Conservation (phyloP, 1,140 invertebrate genomes). For the Drosophila carrolli region DNA sequence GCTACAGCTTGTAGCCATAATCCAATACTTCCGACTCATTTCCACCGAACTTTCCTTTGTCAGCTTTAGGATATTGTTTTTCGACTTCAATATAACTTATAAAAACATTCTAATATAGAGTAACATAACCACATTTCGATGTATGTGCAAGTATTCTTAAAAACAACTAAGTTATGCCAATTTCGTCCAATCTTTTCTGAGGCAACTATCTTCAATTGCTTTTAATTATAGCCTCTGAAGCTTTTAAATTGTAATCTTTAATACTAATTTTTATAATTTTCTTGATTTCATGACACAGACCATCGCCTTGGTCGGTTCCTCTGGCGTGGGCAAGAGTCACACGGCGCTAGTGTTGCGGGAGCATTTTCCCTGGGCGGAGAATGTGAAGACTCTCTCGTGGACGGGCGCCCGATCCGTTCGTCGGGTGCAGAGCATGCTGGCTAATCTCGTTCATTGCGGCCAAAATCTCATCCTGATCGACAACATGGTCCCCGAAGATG, state of each 20-base stretch:
- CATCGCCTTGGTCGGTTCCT: conserved; percentile 17
- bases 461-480: conserved; percentile 19
- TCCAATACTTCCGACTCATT: too few species aligned
- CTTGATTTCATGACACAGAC: neutral
- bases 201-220: too few species aligned
- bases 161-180: too few species aligned
- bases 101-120: too few species aligned
- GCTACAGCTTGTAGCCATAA: neutral
- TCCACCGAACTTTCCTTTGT: too few species aligned
- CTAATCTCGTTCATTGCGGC: conserved; percentile 6
- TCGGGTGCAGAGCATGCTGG: neutral
- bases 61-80: too few species aligned
- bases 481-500: conserved; percentile 14
- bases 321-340: conserved; percentile 24
- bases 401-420: neutral
- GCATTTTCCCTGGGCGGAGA: conserved; percentile 17
- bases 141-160: too few species aligned
- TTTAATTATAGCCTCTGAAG: neutral
- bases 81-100: too few species aligned
- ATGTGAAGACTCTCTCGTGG: conserved; percentile 16
- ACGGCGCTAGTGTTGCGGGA: conserved; percentile 8
- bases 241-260: neutral
- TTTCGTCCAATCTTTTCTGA: too few species aligned
- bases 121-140: too few species aligned
- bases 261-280: neutral